Conservation (phyloP, 2,113 vertebrate species). For the Caranx ignobilis region DNA sequence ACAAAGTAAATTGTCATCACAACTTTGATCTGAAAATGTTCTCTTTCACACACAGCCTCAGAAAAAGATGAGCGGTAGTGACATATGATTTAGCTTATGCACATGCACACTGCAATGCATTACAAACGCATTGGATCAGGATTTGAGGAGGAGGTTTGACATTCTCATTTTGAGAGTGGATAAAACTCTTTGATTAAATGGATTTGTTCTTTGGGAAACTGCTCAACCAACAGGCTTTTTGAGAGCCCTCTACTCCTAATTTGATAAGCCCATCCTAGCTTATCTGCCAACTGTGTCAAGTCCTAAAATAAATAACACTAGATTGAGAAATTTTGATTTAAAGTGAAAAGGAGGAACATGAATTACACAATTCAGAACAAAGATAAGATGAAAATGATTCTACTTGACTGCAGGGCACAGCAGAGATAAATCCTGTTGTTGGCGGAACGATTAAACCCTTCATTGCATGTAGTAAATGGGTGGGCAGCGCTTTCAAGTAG, state of each 20-base stretch:
- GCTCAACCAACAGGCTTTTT: constrained; percentile 26
- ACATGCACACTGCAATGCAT: neutral
- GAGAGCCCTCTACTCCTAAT: constrained; percentile 15
- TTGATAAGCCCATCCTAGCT: neutral
- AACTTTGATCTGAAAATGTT: neutral
- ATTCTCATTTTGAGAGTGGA: constrained; percentile 41
- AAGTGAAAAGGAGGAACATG: neutral
- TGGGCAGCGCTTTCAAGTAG: constrained; percentile 4
- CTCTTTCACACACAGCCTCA: neutral
- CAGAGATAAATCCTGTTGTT: constrained; percentile 6
- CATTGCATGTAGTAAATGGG: constrained; percentile 31
- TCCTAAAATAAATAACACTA: neutral
- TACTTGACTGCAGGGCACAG: neutral
- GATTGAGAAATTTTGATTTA: neutral
- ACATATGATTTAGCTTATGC: neutral
- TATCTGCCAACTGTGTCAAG: neutral
- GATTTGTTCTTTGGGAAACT: constrained; percentile 55
- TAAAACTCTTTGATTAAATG: constrained; percentile 57
- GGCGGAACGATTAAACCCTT: constrained; percentile 14
- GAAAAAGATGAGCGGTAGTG: neutral
- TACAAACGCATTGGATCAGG: constrained; percentile 18
- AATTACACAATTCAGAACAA: neutral
- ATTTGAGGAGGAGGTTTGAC: constrained; percentile 6
- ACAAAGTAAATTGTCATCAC: neutral
- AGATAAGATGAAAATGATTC: neutral